Percentiles rank a stretch among this genome's conserved stretches.
These are phyloP conservation scores for Drosophila melanica DNA, from an alignment of 1,140 invertebrate species.

Conservation along the genomic window DNA sequence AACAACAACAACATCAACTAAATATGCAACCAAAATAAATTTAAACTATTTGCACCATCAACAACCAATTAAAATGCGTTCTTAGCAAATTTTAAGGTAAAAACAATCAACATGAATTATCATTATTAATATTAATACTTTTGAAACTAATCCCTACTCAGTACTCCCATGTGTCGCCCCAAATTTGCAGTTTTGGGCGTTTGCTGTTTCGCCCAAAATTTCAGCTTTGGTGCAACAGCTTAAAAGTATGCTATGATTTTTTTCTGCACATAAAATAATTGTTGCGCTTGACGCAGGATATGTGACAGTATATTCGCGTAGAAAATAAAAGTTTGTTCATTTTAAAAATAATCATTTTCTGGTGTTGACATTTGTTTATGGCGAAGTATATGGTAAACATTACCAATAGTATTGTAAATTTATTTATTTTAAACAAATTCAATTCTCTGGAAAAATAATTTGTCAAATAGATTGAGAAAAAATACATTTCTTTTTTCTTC, in stretches of 20 bases:
- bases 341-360: too few species aligned
- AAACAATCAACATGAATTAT: conserved; percentile 13
- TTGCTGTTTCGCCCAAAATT: background rate
- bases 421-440: background rate
- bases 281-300: conserved; percentile 28
- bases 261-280: conserved; percentile 28
- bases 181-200: conserved; percentile 16
- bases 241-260: conserved; percentile 67
- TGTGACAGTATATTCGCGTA: too few species aligned
- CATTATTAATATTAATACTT: conserved; percentile 4
- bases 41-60: conserved; percentile 29
- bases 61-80: conserved; percentile 26
- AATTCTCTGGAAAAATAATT: background rate
- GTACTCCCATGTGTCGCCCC: background rate
- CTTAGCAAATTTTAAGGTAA: conserved; percentile 41
- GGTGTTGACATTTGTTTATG: too few species aligned
- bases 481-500: too few species aligned
- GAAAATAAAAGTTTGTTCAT: too few species aligned
- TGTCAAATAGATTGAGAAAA: background rate
- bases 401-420: too few species aligned
- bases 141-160: background rate
- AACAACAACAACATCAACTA: conserved; percentile 36
- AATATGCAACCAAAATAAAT: conserved; percentile 24
- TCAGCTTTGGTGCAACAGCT: conserved; percentile 64
- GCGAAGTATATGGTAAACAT: too few species aligned